These are phyloP conservation scores for Mustelus asterias DNA, from an alignment of 2,113 vertebrate species.

Conservation along the genomic window DNA sequence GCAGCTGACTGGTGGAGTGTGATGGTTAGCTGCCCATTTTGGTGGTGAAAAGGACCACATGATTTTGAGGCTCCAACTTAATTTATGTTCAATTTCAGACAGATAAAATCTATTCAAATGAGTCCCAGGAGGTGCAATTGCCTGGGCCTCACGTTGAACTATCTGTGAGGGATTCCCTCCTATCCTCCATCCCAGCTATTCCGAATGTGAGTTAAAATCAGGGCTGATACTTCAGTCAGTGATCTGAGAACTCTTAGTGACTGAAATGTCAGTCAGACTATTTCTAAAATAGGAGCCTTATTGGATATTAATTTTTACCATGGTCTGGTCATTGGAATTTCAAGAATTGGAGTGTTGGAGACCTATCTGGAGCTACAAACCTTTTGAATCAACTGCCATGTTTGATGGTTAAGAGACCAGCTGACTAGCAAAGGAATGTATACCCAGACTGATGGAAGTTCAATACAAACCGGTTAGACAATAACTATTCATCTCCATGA, in stretches of 20 bases:
- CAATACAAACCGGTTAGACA: not conserved
- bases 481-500: not conserved
- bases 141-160: not conserved
- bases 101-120: not conserved
- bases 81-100: not conserved
- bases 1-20: not conserved
- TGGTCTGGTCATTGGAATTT: too few relatives aligned
- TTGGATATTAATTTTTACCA: not conserved
- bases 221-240: not conserved
- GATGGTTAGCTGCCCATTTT: not conserved
- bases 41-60: not conserved
- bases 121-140: not conserved
- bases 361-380: not conserved
- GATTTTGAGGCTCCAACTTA: not conserved
- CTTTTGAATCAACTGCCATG: not conserved
- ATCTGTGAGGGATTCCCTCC: not conserved
- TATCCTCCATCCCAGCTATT: too few relatives aligned
- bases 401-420: not conserved
- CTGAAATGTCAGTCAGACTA: not conserved
- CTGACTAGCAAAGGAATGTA: not conserved
- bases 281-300: not conserved
- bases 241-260: not conserved
- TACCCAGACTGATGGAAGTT: not conserved
- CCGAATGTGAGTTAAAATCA: not conserved
- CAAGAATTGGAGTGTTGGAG: too few relatives aligned